Conservation (phyloP, 2,888 invertebrate genomes). For the Cerastis rubricosa region DNA sequence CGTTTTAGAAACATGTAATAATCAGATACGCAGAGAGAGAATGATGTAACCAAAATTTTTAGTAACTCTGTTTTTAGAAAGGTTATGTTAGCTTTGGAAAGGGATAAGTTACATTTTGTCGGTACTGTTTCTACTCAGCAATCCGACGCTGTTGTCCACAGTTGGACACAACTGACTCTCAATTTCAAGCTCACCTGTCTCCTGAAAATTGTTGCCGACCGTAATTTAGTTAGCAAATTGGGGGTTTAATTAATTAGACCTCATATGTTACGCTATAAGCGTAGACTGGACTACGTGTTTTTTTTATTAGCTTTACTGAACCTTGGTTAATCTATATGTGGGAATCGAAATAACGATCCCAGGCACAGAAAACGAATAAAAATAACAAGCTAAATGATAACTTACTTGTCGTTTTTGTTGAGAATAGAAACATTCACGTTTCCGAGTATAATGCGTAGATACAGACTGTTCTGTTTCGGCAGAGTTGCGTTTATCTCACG, state of each 20-base stretch:
- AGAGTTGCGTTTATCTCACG: constrained; percentile 98
- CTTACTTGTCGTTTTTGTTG: constrained; percentile 98
- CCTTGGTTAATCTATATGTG: neutral
- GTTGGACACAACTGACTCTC: neutral
- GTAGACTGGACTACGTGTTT: neutral
- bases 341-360: neutral
- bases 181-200: neutral
- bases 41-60: constrained; percentile 1
- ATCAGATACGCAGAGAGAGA: constrained; percentile 14
- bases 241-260: neutral
- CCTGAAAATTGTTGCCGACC: neutral
- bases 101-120: neutral
- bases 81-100: neutral
- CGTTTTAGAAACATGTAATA: constrained; percentile 41
- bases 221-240: neutral
- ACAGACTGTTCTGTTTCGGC: constrained; percentile 97
- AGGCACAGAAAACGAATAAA: neutral
- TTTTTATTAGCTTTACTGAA: neutral
- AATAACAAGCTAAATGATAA: constrained; percentile 49
- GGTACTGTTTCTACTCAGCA: neutral
- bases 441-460: constrained; percentile 97
- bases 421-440: constrained; percentile 99
- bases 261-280: neutral
- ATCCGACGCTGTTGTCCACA: too few species aligned
- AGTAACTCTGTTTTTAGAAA: neutral